These are phyloP conservation scores for Physocephala rufipes DNA, from an alignment of 2,888 invertebrate genomes.

Conservation along the genomic window DNA sequence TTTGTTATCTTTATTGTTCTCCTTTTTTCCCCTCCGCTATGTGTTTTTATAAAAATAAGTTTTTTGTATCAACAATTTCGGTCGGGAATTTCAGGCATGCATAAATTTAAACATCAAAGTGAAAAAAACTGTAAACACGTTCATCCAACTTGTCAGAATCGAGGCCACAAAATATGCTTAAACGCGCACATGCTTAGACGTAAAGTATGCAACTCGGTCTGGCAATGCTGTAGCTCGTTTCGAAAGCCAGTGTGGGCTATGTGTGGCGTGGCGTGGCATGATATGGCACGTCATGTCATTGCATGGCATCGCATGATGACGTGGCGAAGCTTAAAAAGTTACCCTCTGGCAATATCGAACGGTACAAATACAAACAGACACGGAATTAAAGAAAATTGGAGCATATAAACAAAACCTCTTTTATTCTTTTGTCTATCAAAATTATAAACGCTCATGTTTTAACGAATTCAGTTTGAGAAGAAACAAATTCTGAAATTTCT, in stretches of 20 bases:
- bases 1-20: background rate
- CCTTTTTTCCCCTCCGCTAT: background rate
- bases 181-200: constrained; percentile 23
- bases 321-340: background rate
- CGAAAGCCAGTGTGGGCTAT: background rate
- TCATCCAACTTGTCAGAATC: constrained; percentile 48
- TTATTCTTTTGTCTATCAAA: background rate
- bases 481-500: background rate
- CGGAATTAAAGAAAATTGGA: background rate
- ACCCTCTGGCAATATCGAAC: constrained; percentile 6
- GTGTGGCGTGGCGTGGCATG: background rate
- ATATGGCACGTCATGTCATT: too few species aligned
- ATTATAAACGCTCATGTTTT: background rate
- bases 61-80: background rate
- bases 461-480: background rate
- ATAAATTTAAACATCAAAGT: constrained; percentile 31
- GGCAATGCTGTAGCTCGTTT: constrained; percentile 5
- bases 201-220: background rate
- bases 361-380: background rate
- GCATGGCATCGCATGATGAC: constrained; percentile 1
- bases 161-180: constrained; percentile 54
- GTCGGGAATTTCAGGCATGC: constrained; percentile 8
- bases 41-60: background rate
- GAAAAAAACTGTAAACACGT: constrained; percentile 37
- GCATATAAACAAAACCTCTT: background rate